A percentile compares a stretch with the other conserved stretches of the same genome.
Evolutionary conservation across 2,888 invertebrate genomes (phyloP).

Genomic region (Oligia strigilis): DNA sequence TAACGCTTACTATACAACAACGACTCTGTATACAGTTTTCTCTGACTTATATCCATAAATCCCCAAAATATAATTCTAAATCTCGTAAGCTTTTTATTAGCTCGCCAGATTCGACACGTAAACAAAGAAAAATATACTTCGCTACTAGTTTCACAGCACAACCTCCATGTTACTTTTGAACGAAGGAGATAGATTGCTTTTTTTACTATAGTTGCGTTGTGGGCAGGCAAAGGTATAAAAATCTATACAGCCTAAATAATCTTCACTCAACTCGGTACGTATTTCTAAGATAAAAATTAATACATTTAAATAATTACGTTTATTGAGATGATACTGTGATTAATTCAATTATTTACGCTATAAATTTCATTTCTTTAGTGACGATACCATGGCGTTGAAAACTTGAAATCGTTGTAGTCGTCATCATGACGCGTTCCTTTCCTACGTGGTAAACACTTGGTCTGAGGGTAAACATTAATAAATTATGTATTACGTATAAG

Average conservation of each 20-base stretch:
- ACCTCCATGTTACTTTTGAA: slow-evolving; percentile 86
- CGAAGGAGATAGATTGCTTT: slow-evolving; percentile 66
- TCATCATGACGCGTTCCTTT: slow-evolving; percentile 20
- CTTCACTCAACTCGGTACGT: accelerated
- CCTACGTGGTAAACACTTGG: background rate
- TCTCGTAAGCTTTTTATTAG: slow-evolving; percentile 64
- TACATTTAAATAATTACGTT: background rate
- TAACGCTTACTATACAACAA: slow-evolving; percentile 73
- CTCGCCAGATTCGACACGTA: slow-evolving; percentile 86
- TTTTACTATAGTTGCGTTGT: slow-evolving; percentile 42
- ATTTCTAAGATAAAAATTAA: background rate
- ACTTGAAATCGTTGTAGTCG: background rate
- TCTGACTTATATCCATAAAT: slow-evolving; percentile 83
- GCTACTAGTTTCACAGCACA: slow-evolving; percentile 79
- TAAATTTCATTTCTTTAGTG: background rate
- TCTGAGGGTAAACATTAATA: background rate
- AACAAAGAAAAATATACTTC: slow-evolving; percentile 87
- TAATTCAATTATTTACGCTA: background rate
- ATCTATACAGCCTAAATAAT: slow-evolving; percentile 20
- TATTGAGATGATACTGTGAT: background rate
- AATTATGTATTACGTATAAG: background rate
- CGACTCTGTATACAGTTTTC: slow-evolving; percentile 69
- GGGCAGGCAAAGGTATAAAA: slow-evolving; percentile 45
- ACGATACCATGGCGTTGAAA: background rate
- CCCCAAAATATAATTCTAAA: slow-evolving; percentile 65